phyloP scores from a whole-genome alignment of 2,797 vertebrate genomes.

The Propithecus deckenii region DNA sequence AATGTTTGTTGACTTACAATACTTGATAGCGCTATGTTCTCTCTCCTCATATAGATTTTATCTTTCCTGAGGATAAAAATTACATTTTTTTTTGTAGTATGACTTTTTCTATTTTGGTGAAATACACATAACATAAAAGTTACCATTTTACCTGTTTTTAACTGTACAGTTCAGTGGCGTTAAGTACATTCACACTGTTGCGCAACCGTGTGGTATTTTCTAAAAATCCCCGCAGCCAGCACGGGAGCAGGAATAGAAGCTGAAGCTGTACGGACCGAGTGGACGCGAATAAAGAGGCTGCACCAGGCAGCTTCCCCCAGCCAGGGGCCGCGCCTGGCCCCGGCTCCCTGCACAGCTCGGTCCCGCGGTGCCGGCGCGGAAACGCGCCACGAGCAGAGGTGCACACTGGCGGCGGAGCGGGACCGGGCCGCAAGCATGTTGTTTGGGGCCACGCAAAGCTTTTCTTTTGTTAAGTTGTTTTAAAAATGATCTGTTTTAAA shows the following conservation, averaged over 20 bases:
- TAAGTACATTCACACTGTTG: not conserved
- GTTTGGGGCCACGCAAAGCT: not conserved
- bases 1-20: not conserved
- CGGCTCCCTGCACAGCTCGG: rapidly evolving
- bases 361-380: not conserved
- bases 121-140: not conserved
- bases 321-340: too few relatives aligned
- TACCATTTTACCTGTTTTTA: not conserved
- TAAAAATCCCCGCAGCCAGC: not conserved
- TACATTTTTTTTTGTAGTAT: not conserved
- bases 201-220: not conserved
- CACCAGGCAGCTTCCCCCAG: rapidly evolving
- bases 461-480: not conserved
- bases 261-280: rapidly evolving
- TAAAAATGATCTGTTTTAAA: not conserved
- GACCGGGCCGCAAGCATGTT: too few relatives aligned
- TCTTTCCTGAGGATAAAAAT: slow-evolving; percentile 1
- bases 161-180: not conserved
- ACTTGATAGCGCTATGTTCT: not conserved
- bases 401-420: too few relatives aligned
- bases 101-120: not conserved
- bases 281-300: not conserved
- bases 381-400: not conserved
- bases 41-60: not conserved
- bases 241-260: not conserved